Base-by-base conservation (phyloP, 2,113 vertebrate species). In the Hipposideros armiger region DNA sequence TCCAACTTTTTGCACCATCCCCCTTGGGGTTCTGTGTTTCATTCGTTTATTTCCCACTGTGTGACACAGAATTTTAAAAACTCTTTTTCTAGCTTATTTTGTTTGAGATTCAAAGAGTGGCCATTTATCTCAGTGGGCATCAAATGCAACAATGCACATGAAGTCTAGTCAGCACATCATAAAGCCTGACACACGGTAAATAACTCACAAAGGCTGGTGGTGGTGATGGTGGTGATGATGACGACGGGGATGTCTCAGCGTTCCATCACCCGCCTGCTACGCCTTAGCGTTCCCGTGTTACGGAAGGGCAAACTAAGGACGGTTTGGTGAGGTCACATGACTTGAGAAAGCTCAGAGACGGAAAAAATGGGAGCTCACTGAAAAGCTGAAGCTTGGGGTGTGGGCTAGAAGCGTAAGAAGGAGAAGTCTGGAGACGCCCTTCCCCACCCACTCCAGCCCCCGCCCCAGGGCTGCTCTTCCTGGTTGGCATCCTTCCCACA, bases 31-130 rank as follows among this genome's bases (percentile, higher is more conserved):
- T 96, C 70, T 74, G 67, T 70, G 69, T 89, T 97, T 96, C 91
- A 87, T 93, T 94, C 64, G 67, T 95, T 97, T 86, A 69, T 93
- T 97, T 96, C 74, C 82, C 83, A 95, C 91, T 20, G 13, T 36
- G 73, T 85, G 83, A 91, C 62, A 93, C 64, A 73, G 42, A 67
- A 94, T 84, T 95, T 17, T 20, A 62, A 95, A 92, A 92, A 64
- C 32, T 87, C 28, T 78, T 58, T 96, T 87, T 86, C 81, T 67
- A 74, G 47, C 13, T n/a, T 82, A 66, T 58, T 87, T 92, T 81
- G 54, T 64, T 62, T 92, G 73, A 64, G 62, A 32, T 69, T 95
- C 73, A 40, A 85, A 90, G 92, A 88, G 26, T 86, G 64, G 42
- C 62, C 17, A 45, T 94, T 90, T 90, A 82, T 77, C 82, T 56